phyloP scores from a whole-genome alignment of 2,113 vertebrate species.

The Gymnogyps californianus region DNA sequence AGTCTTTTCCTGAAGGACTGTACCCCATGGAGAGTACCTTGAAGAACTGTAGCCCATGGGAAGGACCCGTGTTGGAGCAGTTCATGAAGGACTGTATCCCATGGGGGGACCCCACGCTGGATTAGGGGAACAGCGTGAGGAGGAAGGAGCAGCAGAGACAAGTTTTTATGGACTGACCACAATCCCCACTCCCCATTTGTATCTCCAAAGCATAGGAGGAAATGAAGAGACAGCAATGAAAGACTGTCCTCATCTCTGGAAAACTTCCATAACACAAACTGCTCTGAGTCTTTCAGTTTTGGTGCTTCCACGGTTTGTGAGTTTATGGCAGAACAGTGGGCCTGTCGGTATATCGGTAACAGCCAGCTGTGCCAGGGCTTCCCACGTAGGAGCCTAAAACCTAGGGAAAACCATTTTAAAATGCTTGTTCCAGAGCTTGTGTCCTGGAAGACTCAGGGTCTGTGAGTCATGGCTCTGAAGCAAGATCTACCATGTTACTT shows the following conservation, averaged over 20 bases:
- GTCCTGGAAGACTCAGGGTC: neutral
- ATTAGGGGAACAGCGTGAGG: neutral
- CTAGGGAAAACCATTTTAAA: neutral
- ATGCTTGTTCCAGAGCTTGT: neutral
- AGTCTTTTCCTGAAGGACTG: neutral
- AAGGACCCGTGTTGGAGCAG: neutral
- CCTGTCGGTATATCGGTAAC: neutral
- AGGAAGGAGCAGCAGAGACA: neutral
- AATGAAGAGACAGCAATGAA: neutral
- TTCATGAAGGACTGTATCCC: neutral
- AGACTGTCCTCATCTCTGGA: neutral
- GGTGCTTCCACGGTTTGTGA: neutral
- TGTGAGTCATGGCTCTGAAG: neutral
- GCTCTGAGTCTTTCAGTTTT: neutral
- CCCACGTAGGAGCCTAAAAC: neutral
- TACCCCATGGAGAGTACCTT: neutral
- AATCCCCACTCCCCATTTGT: accelerated
- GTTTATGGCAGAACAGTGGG: neutral
- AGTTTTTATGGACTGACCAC: neutral
- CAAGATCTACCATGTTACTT: neutral
- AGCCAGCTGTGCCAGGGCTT: neutral
- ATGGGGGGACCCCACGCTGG: accelerated
- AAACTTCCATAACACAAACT: neutral
- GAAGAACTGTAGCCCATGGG: neutral
- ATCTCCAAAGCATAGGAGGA: neutral